Evolutionary conservation across 2,888 invertebrate species (phyloP), one percentile per base, ranked within the genome.

Genomic region (Drosophila sordidapex): DNA sequence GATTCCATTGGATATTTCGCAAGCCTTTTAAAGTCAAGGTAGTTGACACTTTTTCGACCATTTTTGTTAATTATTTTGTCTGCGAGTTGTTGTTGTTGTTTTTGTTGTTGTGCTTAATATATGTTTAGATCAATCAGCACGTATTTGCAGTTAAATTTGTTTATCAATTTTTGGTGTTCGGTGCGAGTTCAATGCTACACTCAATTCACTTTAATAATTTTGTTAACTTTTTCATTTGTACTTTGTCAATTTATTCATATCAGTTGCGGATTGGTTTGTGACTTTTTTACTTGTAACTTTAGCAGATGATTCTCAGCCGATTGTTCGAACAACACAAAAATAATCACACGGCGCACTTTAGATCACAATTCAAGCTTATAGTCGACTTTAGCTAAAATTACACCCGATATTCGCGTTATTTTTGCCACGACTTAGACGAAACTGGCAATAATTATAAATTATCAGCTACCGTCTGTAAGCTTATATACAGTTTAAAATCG

Each of bases 21-120:
- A 91, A 63, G n/a, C 77, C 77, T 40, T 79, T 76, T 21, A 90
- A 49, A n/a, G 81, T 77, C 38, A 81, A 76, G 51, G 62, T 63
- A 25, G 65, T 66, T 8, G 81, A 63, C 48, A 72, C 70, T 61
- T 83, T 89, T 68, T 90, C 82, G 4, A 91, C 89, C 91, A 91
- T 91, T 74, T 81, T 76, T 31, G 27, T 1, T 11, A 7, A 25
- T 27, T 25, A 25, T 15, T 46, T 2, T 15, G 46, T 11, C 43
- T 21, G 11, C 11, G 43, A 25, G 21, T 25, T 7, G 21, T 4
- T 46, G 6, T 7, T 46, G 31, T 15, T 7, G 13, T 7, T 21
- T 3, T 2, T 13, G 31, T 35, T 46, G 27, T 31, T 27, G 13
- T 11, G 27, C 35, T 31, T 0, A 18, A n/a, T 29, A n/a, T 25